Base-by-base conservation (phyloP, 2,797 vertebrate species). In the Paratrypauchen microcephalus region DNA sequence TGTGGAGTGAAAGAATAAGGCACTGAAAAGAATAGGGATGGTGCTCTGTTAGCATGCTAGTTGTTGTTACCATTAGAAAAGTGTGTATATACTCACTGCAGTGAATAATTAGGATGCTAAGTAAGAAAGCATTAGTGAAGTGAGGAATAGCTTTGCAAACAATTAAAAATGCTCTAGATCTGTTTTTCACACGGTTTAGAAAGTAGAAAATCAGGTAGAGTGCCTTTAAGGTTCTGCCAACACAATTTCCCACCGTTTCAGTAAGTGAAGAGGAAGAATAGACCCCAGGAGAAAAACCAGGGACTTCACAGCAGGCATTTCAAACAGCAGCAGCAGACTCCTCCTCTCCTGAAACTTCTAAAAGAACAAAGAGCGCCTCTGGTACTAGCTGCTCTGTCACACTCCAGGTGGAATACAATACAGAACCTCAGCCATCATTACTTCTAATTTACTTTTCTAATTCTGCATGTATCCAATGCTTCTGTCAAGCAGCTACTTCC, bases 271-370 rank as follows among this genome's bases (percentile, higher is more conserved):
- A 28, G n/a, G 61, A 67, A 67, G 81, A 70, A 39, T 11, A 24
- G 74, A 77, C 58, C 70, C 73, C 57, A 18, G 64, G 59, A 78
- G 72, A 74, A 77, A 13, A 75, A 67, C 63, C 74, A 28, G 58
- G 65, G 70, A 69, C 72, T 70, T 85, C 73, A 76, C 76, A 83
- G 79, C 68, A 77, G 77, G 80, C 75, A 85, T 83, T 68, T 74
- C 18, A 83, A 88, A 71, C 65, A 87, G 75, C 69, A 45, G 9
- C 26, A 54, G 73, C 54, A 66, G 45, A 62, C 48, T n/a, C 16
- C 66, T 70, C 70, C 58, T 15, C 55, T 60, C 45, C 39, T 24
- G 3, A 83, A 57, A 83, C 65, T 50, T 61, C n/a, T 28, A 69
- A 72, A 69, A 83, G 68, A 83, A 77, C 76, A 84, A 82, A 82